Evolutionary conservation across 2,888 invertebrate genomes (phyloP).

Genomic region (Pammene aurita): DNA sequence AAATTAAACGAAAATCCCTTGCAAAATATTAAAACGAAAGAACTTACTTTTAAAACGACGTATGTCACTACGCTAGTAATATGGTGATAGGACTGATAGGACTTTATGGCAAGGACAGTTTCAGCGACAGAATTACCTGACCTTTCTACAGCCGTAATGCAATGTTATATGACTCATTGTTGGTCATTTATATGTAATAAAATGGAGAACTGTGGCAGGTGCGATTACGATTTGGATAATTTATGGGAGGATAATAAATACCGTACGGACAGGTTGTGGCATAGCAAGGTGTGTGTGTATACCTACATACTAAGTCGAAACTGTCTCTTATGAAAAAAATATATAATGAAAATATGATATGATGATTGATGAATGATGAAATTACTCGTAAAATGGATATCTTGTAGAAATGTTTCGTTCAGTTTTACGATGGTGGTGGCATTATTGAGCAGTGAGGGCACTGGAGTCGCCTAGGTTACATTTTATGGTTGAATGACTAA

Average conservation of each 20-base stretch:
- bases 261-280: too few relatives aligned
- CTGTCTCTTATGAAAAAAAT: too few relatives aligned
- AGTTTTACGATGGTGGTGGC: too few relatives aligned
- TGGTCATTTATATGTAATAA: background rate
- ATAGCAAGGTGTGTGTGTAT: too few relatives aligned
- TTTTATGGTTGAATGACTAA: too few relatives aligned
- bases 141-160: background rate
- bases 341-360: too few relatives aligned
- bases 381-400: too few relatives aligned
- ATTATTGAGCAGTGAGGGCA: too few relatives aligned
- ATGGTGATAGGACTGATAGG: background rate
- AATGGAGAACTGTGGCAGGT: background rate
- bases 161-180: background rate
- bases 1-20: constrained; percentile 24
- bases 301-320: too few relatives aligned
- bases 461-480: too few relatives aligned
- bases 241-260: constrained; percentile 6
- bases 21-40: constrained; percentile 11
- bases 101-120: background rate
- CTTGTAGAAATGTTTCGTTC: background rate
- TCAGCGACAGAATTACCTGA: background rate
- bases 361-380: too few relatives aligned
- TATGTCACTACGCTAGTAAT: background rate
- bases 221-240: background rate
- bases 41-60: background rate